phyloP scores from a whole-genome alignment of 2,888 invertebrate genomes.

The Papilio protenor region DNA sequence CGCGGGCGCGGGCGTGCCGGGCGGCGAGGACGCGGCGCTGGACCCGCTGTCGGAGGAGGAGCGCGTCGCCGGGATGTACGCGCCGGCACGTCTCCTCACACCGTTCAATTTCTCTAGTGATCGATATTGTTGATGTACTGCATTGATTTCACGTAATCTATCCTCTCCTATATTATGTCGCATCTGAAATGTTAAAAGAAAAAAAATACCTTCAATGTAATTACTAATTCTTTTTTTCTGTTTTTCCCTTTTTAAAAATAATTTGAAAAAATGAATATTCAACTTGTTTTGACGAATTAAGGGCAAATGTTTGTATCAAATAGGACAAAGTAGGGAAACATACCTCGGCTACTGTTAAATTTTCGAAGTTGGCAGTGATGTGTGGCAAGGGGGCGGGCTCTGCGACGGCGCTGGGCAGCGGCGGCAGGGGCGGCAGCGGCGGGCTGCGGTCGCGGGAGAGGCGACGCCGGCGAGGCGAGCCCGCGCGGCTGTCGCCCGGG shows the following conservation, averaged over 20 bases:
- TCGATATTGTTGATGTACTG: constrained; percentile 82
- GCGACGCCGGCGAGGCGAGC: constrained; percentile 86
- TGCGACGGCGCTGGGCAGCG: constrained; percentile 60
- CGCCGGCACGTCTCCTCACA: constrained; percentile 79
- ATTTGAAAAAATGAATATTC: background rate
- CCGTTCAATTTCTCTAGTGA: constrained; percentile 84
- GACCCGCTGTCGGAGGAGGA: constrained; percentile 79
- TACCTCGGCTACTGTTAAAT: constrained; percentile 73
- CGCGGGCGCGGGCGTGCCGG: constrained; percentile 70
- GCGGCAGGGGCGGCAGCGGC: constrained; percentile 72
- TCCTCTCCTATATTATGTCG: constrained; percentile 86
- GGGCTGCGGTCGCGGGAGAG: constrained; percentile 73
- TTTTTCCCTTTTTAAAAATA: no score
- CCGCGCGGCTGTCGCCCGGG: constrained; percentile 90
- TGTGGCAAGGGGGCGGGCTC: constrained; percentile 63
- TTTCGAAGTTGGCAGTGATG: constrained; percentile 77
- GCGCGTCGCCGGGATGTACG: constrained; percentile 60
- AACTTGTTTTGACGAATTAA: background rate
- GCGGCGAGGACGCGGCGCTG: constrained; percentile 74
- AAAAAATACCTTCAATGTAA: background rate
- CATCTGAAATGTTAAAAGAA: constrained; percentile 71
- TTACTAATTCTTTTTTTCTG: background rate
- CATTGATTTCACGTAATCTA: constrained; percentile 84
- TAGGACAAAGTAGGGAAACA: background rate
- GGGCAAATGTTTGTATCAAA: background rate